A percentile compares a stretch with the other conserved stretches of the same genome.
These are phyloP conservation scores for Aphidoletes aphidimyza DNA, from an alignment of 2,888 invertebrate species.

Conservation along the genomic window DNA sequence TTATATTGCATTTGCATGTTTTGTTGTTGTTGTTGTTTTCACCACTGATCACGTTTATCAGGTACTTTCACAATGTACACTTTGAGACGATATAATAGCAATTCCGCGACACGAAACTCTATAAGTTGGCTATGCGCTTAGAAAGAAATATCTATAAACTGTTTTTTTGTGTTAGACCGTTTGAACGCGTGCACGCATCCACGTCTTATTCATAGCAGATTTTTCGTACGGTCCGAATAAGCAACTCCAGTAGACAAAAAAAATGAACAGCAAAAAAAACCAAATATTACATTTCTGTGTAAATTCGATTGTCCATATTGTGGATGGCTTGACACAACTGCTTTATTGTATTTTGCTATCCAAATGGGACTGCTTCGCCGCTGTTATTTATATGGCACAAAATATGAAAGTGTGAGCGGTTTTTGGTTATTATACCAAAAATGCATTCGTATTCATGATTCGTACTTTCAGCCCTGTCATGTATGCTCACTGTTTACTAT, in stretches of 20 bases:
- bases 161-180: conserved; percentile 22
- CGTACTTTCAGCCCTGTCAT: background rate
- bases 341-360: too few species aligned
- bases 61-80: background rate
- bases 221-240: background rate
- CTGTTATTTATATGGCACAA: background rate
- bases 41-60: conserved; percentile 26
- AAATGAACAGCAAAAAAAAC: background rate
- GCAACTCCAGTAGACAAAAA: background rate
- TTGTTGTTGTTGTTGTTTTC: background rate
- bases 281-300: too few species aligned
- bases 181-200: background rate
- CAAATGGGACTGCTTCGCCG: too few species aligned
- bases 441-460: conserved; percentile 49
- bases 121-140: too few species aligned
- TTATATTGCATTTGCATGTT: conserved; percentile 2
- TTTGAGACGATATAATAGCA: background rate
- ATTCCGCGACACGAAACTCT: background rate
- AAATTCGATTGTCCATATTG: too few species aligned
- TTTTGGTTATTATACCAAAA: conserved; percentile 12
- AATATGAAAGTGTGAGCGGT: conserved; percentile 25
- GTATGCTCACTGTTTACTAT: too few species aligned
- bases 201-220: too few species aligned
- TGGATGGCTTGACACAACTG: too few species aligned
- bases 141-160: too few species aligned